Base-by-base conservation (phyloP, 2,113 vertebrate species). In the Ahaetulla prasina region DNA sequence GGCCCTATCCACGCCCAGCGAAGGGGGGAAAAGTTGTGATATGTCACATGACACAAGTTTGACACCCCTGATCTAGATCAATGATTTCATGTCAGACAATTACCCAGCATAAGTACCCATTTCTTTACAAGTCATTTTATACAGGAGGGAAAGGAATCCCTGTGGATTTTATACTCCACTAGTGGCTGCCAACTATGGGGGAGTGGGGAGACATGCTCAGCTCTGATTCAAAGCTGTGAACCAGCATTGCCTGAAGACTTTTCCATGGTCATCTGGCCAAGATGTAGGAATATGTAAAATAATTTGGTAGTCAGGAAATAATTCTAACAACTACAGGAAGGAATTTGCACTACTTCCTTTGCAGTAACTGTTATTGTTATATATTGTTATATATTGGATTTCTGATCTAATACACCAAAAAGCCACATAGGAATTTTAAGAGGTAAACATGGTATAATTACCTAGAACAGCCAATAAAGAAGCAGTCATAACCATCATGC, bases 351-450 rank as follows among this genome's bases (percentile, higher is more conserved):
- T 45, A 39, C 23, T 35, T 47, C 14, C 60, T 49, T 88, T 87
- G 23, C 30, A 49, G 16, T 8, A 20, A 45, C 5, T 80, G 27
- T 43, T 86, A 27, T 52, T n/a, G n/a, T n/a, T n/a, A n/a, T n/a
- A n/a, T n/a, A n/a, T n/a, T n/a, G n/a, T n/a, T n/a, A n/a, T n/a
- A n/a, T 68, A 54, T 89, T 85, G n/a, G 12, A 55, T 88, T 90
- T 91, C 57, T 90, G 89, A 18, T 92, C 88, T 63, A 92, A 89
- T 90, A 91, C 55, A 50, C 90, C 85, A 63, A 93, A 49, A 50
- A 74, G 92, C 90, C 39, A 22, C 27, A 2, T 18, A 35, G 0
- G 57, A 0, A 91, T 92, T 39, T 88, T 27, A 39, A 0, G 30
- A 85, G 63, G 85, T 45, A 9, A 0, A 18, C 88, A 60, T 68